Percentiles rank a stretch among this genome's conserved stretches.
Conservation (phyloP, 2,888 invertebrate genomes). For the Pecten maximus region DNA sequence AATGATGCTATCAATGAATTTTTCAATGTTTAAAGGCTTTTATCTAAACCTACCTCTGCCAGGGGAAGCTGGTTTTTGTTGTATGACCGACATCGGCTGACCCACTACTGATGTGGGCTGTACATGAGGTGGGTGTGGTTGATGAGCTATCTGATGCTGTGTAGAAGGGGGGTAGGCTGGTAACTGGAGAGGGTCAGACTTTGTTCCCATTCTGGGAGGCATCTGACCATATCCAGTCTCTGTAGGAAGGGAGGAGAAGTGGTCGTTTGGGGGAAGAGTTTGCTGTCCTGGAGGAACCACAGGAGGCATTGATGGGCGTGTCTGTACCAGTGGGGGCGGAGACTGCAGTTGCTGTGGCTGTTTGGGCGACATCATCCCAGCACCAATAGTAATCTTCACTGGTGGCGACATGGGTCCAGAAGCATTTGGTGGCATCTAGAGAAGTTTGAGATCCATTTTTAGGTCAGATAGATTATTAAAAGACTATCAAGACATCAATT, state of each 20-base stretch:
- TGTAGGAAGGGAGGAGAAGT: slow-evolving; percentile 38
- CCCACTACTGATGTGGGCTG: slow-evolving; percentile 38
- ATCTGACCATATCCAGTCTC: slow-evolving; percentile 14
- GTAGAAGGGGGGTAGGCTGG: slow-evolving; percentile 39
- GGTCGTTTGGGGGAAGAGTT: slow-evolving; percentile 46
- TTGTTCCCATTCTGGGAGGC: slow-evolving; percentile 7
- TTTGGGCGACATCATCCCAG: slow-evolving; percentile 59
- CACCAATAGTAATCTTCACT: slow-evolving; percentile 67
- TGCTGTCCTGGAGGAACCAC: slow-evolving; percentile 34
- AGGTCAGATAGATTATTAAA: background rate
- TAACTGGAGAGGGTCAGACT: slow-evolving; percentile 36
- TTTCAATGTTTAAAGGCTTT: too few relatives aligned
- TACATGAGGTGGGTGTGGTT: slow-evolving; percentile 40
- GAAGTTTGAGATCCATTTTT: background rate
- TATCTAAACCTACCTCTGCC: slow-evolving; percentile 52
- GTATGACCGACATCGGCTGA: slow-evolving; percentile 54
- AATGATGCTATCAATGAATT: too few relatives aligned
- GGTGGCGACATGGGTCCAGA: slow-evolving; percentile 61
- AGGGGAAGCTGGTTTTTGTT: slow-evolving; percentile 58
- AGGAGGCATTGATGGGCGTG: slow-evolving; percentile 33
- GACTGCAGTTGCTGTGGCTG: slow-evolving; percentile 48
- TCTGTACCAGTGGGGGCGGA: slow-evolving; percentile 45
- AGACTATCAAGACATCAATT: too few relatives aligned
- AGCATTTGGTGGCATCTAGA: background rate
- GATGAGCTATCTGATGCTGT: slow-evolving; percentile 41